Percentiles rank a stretch among this genome's conserved stretches.
phyloP scores from a whole-genome alignment of 2,113 vertebrate genomes.

The Herpetotheres cachinnans region DNA sequence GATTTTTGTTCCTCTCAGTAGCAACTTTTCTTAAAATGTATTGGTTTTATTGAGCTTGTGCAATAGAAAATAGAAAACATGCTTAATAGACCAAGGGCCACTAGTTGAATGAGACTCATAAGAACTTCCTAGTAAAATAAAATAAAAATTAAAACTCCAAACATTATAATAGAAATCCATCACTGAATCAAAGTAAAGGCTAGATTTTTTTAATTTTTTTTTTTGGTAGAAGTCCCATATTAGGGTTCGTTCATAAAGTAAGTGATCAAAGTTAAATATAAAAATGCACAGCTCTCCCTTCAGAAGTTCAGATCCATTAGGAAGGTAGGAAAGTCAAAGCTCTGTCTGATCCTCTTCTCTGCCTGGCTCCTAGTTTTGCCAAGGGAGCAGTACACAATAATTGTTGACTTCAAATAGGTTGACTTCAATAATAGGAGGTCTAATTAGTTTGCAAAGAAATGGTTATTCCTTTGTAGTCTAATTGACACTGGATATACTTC shows the following conservation, averaged over 20 bases:
- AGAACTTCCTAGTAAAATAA: background rate
- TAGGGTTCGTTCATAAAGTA: background rate
- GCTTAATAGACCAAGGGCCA: background rate
- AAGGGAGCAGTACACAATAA: background rate
- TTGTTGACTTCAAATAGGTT: background rate
- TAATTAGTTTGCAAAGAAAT: slow-evolving; percentile 16
- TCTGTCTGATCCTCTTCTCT: background rate
- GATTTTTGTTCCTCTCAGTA: background rate
- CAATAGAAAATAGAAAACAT: background rate
- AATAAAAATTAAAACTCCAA: background rate
- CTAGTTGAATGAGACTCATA: background rate
- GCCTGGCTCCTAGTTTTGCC: background rate
- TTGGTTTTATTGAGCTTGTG: background rate
- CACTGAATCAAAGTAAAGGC: background rate
- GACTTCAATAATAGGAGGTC: background rate
- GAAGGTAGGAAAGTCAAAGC: background rate
- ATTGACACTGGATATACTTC: background rate
- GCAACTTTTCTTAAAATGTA: background rate
- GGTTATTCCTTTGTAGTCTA: slow-evolving; percentile 1
- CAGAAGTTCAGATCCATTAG: background rate
- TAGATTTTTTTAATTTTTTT: background rate
- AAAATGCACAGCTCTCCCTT: background rate
- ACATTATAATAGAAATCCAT: background rate
- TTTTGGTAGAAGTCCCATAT: background rate
- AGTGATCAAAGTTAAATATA: background rate